phyloP scores from a whole-genome alignment of 2,797 vertebrate genomes.

The Xerus rutilus region DNA sequence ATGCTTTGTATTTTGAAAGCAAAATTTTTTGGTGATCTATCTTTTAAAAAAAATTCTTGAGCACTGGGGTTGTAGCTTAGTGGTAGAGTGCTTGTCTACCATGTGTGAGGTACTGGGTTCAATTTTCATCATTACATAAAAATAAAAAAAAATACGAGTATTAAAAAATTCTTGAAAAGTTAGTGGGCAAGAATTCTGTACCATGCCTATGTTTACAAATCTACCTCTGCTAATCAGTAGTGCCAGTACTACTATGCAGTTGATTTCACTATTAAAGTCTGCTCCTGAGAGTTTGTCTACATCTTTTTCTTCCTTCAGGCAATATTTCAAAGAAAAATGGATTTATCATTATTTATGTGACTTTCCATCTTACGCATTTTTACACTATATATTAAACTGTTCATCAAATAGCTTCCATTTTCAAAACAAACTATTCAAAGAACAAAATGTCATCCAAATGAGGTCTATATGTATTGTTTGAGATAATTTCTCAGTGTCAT shows the following conservation, averaged over 20 bases:
- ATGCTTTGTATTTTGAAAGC: conserved; percentile 23
- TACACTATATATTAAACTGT: conserved; percentile 2
- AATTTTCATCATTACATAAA: too few relatives aligned
- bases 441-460: conserved; percentile 37
- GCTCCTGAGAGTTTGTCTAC: neutral
- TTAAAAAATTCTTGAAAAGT: neutral
- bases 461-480: conserved; percentile 28
- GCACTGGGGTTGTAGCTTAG: too few relatives aligned
- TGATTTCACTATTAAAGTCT: neutral
- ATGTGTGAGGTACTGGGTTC: too few relatives aligned
- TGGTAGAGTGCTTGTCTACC: too few relatives aligned
- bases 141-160: too few relatives aligned
- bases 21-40: neutral
- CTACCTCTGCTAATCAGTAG: neutral
- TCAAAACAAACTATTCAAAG: conserved; percentile 52
- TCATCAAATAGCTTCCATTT: conserved; percentile 23
- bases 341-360: neutral
- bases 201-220: neutral
- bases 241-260: neutral
- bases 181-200: neutral
- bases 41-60: neutral
- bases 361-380: neutral
- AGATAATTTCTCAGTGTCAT: conserved; percentile 34
- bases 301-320: neutral
- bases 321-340: conserved; percentile 37